Evolutionary conservation across 1,140 invertebrate species (phyloP).

Genomic region (Drosophila cardini): DNA sequence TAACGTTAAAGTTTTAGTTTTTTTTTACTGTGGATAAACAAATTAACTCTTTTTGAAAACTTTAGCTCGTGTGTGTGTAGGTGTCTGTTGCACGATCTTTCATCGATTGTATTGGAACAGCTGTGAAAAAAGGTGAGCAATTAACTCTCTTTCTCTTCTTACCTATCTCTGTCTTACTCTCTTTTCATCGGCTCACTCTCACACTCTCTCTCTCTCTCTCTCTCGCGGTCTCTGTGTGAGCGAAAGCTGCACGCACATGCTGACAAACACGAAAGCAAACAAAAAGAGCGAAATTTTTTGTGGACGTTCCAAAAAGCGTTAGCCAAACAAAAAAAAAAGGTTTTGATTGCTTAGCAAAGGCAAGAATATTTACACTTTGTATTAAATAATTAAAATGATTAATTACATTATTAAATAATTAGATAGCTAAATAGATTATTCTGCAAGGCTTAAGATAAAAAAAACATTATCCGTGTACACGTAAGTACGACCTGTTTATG

Average conservation of each 20-base stretch:
- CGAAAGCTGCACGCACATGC: conserved; percentile 38
- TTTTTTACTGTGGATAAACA: neutral
- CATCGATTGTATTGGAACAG: conserved; percentile 25
- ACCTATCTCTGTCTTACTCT: no score
- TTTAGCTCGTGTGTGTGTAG: neutral
- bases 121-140: conserved; percentile 32
- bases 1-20: neutral
- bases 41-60: neutral
- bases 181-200: neutral
- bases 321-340: neutral
- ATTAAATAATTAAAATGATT: no score
- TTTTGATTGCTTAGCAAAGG: no score
- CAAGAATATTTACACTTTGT: no score
- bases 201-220: no score
- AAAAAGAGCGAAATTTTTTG: neutral
- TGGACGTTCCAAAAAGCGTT: conserved; percentile 1
- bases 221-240: conserved; percentile 16
- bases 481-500: no score
- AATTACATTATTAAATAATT: no score
- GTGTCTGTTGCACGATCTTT: conserved; percentile 8
- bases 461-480: no score
- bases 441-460: no score
- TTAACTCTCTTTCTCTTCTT: neutral
- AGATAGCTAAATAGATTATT: no score
- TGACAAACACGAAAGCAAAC: neutral